Evolutionary conservation across 2,888 invertebrate genomes (phyloP), one percentile per base, ranked within the genome.

Genomic region (Sceliomorpha sp.): DNA sequence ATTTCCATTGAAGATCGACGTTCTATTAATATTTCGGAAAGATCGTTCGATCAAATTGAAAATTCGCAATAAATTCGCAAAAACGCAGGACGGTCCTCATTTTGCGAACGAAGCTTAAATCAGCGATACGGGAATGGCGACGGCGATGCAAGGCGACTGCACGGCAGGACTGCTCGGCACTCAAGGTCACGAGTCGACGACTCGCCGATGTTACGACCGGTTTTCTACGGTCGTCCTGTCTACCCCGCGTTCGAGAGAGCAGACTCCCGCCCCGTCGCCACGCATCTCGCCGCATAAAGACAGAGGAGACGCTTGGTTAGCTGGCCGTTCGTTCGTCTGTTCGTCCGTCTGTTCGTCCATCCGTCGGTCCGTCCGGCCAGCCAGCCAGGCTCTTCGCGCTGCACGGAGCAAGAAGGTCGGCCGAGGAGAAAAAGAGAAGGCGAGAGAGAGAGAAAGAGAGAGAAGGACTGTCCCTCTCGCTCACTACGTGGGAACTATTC

Each of bases 111-210:
- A 51, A 51, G 68, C 62, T 69, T 76, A 72, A 76, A 76, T 70
- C 69, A 60, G 50, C 58, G 72, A 59, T 63, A 58, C 56, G 42
- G 44, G 20, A 14, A 68, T 74, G 70, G 79, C 75, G 80, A 77
- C 77, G 64, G 78, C 77, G 76, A 20, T 74, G 69, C 76, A 77
- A 76, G 73, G 77, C 75, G 73, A 75, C 2, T 74, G 69, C 76
- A 77, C 76, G 73, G 77, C 75, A 73, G 76, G 74, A 51, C 75
- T 72, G 72, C 74, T 72, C 71, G 76, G 78, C 79, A 77, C 81
- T 83, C 87, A 87, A 87, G 86, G 87, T 87, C 85, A 87, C 82
- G 83, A 85, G 84, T 86, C 83, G 85, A 77, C 83, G 84, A 83
- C 83, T 84, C 77, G 79, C 42, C 70, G 64, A 60, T 48, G 67